Base-by-base conservation (phyloP, 1,140 invertebrate species). In the Brachionus asplanchnoidis region DNA sequence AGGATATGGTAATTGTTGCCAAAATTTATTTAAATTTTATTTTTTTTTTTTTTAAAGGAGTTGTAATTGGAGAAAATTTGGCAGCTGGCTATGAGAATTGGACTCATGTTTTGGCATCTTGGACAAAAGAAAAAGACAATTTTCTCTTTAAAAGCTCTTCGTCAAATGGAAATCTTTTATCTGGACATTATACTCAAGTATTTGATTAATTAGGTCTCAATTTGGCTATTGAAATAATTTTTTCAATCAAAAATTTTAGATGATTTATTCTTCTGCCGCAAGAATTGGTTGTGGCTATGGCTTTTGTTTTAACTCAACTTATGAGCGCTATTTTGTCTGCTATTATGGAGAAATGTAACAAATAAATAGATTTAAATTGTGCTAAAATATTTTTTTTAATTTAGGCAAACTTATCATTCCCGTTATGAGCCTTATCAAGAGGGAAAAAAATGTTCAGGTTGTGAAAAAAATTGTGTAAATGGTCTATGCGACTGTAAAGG, bases 181-280 rank as follows among this genome's bases (percentile, higher is more conserved):
- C 66, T 42, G 82, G 82, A 8, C 82, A 84, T 84, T 84, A 84
- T 70, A 70, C 82, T 84, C 82, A 84, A 75, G 82, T 84, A 70
- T 53, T 46, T 14, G 17, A 40, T 80, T 20, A 32, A 80, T 26
- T 56, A n/a, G n/a, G n/a, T 14, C 14, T 53, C 12, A 14, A 53
- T 65, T 28, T 32, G 5, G 1, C 3, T 17, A 60, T 26, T 56
- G 17, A n/a, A 65, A 14, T 36, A 60, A 26, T 32, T 60, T 82
- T n/a, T n/a, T 84, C 3, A 36, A 40, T 68, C 11, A 2, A 28
- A 46, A 46, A 46, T 46, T 46, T 46, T n/a, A 84, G 82, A 84
- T 84, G 66, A 56, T 84, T 46, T 84, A 84, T 36, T 68, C 82
- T 50, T 68, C 60, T 17, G 66, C 82, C 2, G 32, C 82, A 23